A percentile compares a stretch with the other conserved stretches of the same genome.
These are phyloP conservation scores for Pagetopsis macropterus DNA, from an alignment of 2,797 vertebrate species.

Conservation along the genomic window DNA sequence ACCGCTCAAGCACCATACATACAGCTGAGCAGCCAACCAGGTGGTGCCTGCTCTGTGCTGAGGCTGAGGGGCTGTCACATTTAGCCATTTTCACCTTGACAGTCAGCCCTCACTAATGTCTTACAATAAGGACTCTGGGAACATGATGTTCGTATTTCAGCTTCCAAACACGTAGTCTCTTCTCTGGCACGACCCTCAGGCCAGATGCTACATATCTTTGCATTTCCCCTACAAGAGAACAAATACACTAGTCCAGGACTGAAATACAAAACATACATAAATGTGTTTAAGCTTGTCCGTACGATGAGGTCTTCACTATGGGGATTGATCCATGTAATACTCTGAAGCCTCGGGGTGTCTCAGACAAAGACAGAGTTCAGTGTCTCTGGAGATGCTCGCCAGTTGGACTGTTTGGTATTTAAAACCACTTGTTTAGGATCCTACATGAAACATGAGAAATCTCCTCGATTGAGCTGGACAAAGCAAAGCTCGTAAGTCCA, in stretches of 20 bases:
- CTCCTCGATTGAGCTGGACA: neutral
- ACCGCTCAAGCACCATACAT: too few species aligned
- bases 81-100: too few species aligned
- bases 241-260: neutral
- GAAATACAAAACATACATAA: neutral
- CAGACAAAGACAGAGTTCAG: slow-evolving; percentile 25
- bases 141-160: too few species aligned
- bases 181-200: neutral
- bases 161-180: neutral
- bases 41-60: too few species aligned
- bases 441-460: slow-evolving; percentile 24
- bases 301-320: neutral
- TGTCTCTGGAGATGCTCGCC: slow-evolving; percentile 22
- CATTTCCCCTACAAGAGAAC: neutral
- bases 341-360: slow-evolving; percentile 31
- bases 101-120: too few species aligned
- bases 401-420: slow-evolving; percentile 33
- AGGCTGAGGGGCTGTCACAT: too few species aligned
- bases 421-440: slow-evolving; percentile 31
- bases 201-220: neutral
- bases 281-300: neutral
- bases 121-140: too few species aligned
- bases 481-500: neutral
- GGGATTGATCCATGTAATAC: slow-evolving; percentile 30
- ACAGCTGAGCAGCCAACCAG: too few species aligned